Evolutionary conservation across 1,140 invertebrate species (phyloP).

Genomic region (Gonioctena quinquepunctata): DNA sequence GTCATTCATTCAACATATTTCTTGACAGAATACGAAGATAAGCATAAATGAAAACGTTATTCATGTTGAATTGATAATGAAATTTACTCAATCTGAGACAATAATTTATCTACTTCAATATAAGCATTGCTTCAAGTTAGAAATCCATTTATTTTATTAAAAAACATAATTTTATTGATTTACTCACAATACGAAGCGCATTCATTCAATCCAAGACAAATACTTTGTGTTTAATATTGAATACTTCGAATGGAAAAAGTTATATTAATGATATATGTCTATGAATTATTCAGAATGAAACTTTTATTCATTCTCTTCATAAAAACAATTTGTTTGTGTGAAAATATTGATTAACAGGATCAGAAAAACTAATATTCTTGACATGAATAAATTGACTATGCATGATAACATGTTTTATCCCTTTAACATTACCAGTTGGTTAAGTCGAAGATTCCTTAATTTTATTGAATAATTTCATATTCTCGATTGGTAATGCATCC

Average conservation of each 20-base stretch:
- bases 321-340: background rate
- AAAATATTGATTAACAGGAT: background rate
- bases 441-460: background rate
- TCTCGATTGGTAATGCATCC: background rate
- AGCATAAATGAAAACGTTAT: too few species aligned
- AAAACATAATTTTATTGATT: background rate
- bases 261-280: background rate
- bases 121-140: background rate
- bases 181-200: background rate
- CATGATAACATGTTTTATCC: background rate
- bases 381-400: background rate
- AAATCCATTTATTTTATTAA: background rate
- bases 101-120: background rate
- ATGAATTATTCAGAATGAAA: background rate
- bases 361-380: slow-evolving; percentile 1
- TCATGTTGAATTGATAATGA: too few species aligned
- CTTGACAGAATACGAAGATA: too few species aligned
- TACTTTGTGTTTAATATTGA: slow-evolving; percentile 1
- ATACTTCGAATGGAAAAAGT: background rate
- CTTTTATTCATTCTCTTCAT: background rate
- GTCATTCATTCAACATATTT: too few species aligned
- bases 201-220: background rate
- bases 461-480: background rate
- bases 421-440: background rate
- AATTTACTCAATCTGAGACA: background rate